These are phyloP conservation scores for Semotilus atromaculatus DNA, from an alignment of 2,797 vertebrate species.

Conservation along the genomic window DNA sequence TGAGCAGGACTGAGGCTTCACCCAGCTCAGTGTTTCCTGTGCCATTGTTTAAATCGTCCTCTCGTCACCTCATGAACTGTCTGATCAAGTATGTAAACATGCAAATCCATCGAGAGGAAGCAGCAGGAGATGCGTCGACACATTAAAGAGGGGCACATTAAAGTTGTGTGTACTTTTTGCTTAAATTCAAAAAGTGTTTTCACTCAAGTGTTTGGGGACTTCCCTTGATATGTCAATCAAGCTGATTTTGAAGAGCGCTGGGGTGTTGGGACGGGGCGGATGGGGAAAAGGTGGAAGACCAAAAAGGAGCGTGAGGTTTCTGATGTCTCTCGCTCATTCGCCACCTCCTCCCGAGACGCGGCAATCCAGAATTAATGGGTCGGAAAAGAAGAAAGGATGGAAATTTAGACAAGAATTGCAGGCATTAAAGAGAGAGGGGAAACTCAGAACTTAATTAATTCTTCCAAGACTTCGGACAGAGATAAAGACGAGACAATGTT, in stretches of 20 bases:
- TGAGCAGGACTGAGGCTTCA: neutral
- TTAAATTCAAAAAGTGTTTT: slow-evolving; percentile 62
- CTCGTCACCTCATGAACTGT: slow-evolving; percentile 55
- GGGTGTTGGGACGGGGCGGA: slow-evolving; percentile 56
- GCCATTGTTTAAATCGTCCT: neutral
- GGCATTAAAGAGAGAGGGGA: slow-evolving; percentile 27
- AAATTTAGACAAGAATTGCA: slow-evolving; percentile 12
- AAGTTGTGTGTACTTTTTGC: slow-evolving; percentile 47
- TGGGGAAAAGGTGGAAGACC: slow-evolving; percentile 39
- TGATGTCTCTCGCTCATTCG: slow-evolving; percentile 24
- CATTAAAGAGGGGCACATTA: slow-evolving; percentile 49
- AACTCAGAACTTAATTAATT: slow-evolving; percentile 44
- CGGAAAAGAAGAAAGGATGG: slow-evolving; percentile 41
- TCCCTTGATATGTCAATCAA: slow-evolving; percentile 65
- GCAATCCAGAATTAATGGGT: slow-evolving; percentile 26
- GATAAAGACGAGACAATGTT: slow-evolving; percentile 32
- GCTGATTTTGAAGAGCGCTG: slow-evolving; percentile 58
- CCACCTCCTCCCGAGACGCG: slow-evolving; percentile 15
- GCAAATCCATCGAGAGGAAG: slow-evolving; percentile 62
- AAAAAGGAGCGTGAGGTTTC: slow-evolving; percentile 24
- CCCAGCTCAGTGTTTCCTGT: neutral
- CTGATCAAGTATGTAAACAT: slow-evolving; percentile 62
- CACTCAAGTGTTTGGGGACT: slow-evolving; percentile 62
- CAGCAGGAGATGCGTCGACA: slow-evolving; percentile 54
- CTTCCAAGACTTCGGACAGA: slow-evolving; percentile 27